Percentiles rank a stretch among this genome's conserved stretches.
phyloP scores from a whole-genome alignment of 2,113 vertebrate species.

The Syngnathus floridae region DNA sequence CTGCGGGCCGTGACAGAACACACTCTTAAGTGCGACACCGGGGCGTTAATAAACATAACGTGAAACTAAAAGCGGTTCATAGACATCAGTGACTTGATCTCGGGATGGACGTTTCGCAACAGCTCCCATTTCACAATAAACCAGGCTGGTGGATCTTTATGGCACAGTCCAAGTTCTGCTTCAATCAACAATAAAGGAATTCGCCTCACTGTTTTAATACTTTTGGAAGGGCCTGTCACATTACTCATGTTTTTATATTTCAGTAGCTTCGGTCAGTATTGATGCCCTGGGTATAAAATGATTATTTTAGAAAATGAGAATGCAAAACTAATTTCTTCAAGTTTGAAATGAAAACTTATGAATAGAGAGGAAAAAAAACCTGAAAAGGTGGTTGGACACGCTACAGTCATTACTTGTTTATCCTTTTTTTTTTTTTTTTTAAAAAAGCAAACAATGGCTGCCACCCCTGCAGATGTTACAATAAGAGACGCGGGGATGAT shows the following conservation, averaged over 20 bases:
- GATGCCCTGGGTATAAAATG: too few species aligned
- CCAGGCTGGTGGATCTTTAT: too few species aligned
- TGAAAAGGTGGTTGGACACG: background rate
- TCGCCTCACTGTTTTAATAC: background rate
- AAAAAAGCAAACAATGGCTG: background rate
- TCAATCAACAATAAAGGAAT: background rate
- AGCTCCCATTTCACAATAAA: too few species aligned
- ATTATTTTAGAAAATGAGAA: too few species aligned
- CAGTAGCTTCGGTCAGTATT: background rate
- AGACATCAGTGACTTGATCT: background rate
- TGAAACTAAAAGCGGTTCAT: background rate
- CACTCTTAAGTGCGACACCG: background rate
- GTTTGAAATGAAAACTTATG: background rate
- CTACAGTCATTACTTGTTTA: background rate
- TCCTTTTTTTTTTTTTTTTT: background rate
- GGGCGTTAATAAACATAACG: background rate
- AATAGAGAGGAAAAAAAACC: background rate
- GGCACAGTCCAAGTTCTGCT: too few species aligned
- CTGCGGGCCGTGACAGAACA: conserved; percentile 66
- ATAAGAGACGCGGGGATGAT: background rate
- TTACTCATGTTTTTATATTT: background rate
- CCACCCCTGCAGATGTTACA: background rate
- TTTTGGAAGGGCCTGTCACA: background rate
- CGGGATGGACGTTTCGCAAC: background rate
- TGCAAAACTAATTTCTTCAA: background rate